Evolutionary conservation across 2,888 invertebrate species (phyloP).

Genomic region (Schizaphis graminum): DNA sequence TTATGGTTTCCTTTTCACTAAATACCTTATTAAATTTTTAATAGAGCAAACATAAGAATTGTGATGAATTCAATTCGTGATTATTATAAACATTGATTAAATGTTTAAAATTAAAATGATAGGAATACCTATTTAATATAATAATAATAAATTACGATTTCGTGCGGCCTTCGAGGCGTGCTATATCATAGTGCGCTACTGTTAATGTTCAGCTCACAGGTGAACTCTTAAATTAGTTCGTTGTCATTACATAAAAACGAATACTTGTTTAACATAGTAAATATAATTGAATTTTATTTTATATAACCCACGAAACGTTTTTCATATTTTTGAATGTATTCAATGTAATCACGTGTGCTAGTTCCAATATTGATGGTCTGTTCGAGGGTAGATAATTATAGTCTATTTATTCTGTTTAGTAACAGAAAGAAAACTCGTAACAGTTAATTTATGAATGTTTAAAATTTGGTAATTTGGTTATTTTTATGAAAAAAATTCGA

Average conservation of each 20-base stretch:
- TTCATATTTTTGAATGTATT: background rate
- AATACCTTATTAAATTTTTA: background rate
- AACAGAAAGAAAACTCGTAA: background rate
- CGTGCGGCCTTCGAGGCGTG: constrained; percentile 1
- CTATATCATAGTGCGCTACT: background rate
- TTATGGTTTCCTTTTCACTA: background rate
- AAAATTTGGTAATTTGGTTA: background rate
- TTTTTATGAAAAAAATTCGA: background rate
- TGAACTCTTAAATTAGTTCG: constrained; percentile 1
- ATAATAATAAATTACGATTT: background rate
- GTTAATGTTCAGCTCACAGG: background rate
- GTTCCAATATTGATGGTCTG: background rate
- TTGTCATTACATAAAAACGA: background rate
- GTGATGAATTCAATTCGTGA: background rate
- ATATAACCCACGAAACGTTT: background rate
- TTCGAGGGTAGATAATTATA: background rate
- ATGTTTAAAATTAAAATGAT: background rate
- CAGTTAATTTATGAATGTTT: background rate
- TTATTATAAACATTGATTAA: background rate
- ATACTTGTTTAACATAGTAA: background rate
- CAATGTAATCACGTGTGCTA: background rate
- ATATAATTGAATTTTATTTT: background rate
- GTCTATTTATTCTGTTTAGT: background rate
- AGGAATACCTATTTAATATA: background rate
- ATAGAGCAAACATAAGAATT: background rate